phyloP scores from a whole-genome alignment of 35 echinoderm and acorn worm genomes.

The Heliocidaris erythrogramma region DNA sequence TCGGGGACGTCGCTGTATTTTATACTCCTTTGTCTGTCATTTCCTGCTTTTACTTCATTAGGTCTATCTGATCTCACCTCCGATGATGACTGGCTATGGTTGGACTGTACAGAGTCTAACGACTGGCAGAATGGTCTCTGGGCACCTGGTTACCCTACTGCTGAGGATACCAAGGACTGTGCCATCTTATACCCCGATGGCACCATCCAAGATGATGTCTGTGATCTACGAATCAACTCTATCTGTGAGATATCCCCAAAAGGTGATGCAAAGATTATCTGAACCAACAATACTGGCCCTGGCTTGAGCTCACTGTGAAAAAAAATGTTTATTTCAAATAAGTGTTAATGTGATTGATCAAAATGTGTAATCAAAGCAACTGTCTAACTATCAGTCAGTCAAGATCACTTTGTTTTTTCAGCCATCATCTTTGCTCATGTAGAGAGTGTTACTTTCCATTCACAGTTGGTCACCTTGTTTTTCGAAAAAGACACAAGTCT shows the following conservation, averaged over 20 bases:
- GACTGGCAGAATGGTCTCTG: conserved; percentile 32
- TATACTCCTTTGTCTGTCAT: not conserved
- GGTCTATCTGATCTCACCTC: conserved; percentile 32
- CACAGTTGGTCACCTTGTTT: no score
- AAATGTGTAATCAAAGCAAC: no score
- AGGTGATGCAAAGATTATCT: not conserved
- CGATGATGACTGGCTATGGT: conserved; percentile 47
- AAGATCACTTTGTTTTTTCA: no score
- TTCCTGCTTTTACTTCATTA: not conserved
- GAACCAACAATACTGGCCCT: no score
- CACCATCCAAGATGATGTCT: not conserved
- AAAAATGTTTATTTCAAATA: no score
- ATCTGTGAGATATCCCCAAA: conserved; percentile 31
- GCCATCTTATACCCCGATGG: not conserved
- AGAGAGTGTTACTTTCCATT: no score
- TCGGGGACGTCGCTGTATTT: not conserved
- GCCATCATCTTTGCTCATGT: no score
- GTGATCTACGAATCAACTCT: conserved; percentile 12
- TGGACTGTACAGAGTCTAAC: conserved; percentile 35
- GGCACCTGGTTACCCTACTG: conserved; percentile 29
- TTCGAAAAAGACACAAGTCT: no score
- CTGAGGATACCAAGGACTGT: conserved; percentile 6
- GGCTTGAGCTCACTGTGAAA: no score
- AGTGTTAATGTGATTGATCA: no score
- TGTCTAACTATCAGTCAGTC: no score